These are phyloP conservation scores for Marcusenius ussheri DNA, from an alignment of 2,113 vertebrate genomes.

Conservation along the genomic window DNA sequence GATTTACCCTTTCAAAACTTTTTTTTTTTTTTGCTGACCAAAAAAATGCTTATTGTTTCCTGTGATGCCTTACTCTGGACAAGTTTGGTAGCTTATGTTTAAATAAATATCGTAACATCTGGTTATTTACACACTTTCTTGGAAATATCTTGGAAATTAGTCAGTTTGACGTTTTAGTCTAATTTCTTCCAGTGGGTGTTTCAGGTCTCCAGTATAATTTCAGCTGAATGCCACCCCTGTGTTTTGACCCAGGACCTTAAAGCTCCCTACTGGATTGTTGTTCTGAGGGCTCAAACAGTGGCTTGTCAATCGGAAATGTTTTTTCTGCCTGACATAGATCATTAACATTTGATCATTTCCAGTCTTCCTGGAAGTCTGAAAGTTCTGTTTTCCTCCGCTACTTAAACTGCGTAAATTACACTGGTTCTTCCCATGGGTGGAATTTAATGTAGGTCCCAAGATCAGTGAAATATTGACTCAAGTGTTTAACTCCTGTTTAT, in stretches of 20 bases:
- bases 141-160: background rate
- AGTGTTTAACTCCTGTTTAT: background rate
- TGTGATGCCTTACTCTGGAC: background rate
- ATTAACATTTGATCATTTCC: conserved; percentile 20
- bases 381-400: background rate
- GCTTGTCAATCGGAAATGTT: conserved; percentile 11
- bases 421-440: background rate
- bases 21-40: background rate
- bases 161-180: background rate
- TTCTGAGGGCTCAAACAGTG: conserved; percentile 9
- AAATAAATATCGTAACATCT: background rate
- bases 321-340: conserved; percentile 15
- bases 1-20: background rate
- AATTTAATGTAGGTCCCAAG: background rate
- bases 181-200: background rate
- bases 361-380: background rate
- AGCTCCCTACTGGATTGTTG: conserved; percentile 1
- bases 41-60: background rate
- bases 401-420: background rate
- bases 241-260: background rate
- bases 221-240: background rate
- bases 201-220: background rate
- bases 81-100: background rate
- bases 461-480: background rate
- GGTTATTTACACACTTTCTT: background rate